Evolutionary conservation across 2,797 vertebrate species (phyloP).

Genomic region (Microctenopoma lineatum): DNA sequence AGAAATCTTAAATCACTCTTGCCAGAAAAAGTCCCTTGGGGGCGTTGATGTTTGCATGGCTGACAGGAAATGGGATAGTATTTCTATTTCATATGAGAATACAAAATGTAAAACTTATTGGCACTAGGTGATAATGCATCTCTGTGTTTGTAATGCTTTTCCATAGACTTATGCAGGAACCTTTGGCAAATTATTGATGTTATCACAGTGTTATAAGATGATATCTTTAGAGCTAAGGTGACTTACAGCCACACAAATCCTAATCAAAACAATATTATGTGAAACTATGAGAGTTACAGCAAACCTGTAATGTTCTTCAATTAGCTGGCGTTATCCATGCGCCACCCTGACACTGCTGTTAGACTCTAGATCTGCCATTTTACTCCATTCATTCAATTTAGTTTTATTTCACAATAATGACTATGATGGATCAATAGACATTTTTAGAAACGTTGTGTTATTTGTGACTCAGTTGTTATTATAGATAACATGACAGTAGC

Average conservation of each 20-base stretch:
- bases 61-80: slow-evolving; percentile 51
- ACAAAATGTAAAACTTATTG: slow-evolving; percentile 38
- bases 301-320: slow-evolving; percentile 1
- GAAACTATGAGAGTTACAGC: slow-evolving; percentile 4
- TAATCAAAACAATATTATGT: slow-evolving; percentile 12
- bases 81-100: slow-evolving; percentile 46
- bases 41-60: slow-evolving; percentile 46
- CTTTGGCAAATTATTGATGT: slow-evolving; percentile 34
- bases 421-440: neutral
- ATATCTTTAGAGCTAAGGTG: slow-evolving; percentile 8
- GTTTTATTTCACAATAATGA: slow-evolving; percentile 1
- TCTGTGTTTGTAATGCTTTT: slow-evolving; percentile 47
- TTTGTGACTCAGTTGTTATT: neutral
- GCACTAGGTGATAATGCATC: slow-evolving; percentile 32
- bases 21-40: slow-evolving; percentile 30
- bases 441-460: neutral
- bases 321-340: slow-evolving; percentile 12
- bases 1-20: slow-evolving; percentile 47
- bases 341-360: slow-evolving; percentile 6
- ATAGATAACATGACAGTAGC: neutral
- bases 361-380: slow-evolving; percentile 1
- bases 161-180: slow-evolving; percentile 42
- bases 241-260: slow-evolving; percentile 23
- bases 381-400: neutral
- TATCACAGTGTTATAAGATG: too few species aligned